Conservation (phyloP, 2,888 invertebrate genomes). For the Ectemnius cavifrons region DNA sequence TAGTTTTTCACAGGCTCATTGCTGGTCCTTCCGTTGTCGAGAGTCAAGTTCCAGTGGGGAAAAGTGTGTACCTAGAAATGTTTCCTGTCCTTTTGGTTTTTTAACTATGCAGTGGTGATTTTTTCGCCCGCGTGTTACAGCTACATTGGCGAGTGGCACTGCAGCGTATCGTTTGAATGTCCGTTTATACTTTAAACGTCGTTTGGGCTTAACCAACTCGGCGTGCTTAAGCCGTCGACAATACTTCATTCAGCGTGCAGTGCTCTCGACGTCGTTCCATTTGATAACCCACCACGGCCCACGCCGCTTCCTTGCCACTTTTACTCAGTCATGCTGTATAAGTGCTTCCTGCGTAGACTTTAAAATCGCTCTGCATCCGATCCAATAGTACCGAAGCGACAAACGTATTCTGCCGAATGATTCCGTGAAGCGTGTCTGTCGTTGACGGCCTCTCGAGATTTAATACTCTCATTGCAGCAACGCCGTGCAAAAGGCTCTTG, state of each 20-base stretch:
- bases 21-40: too few species aligned
- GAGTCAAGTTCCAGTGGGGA: too few species aligned
- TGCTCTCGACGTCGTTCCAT: constrained; percentile 45
- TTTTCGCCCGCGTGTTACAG: too few species aligned
- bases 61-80: too few species aligned
- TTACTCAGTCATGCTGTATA: constrained; percentile 43
- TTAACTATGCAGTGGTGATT: too few species aligned
- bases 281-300: constrained; percentile 34
- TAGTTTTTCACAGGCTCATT: too few species aligned
- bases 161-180: neutral
- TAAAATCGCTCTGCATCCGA: constrained; percentile 21
- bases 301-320: constrained; percentile 33
- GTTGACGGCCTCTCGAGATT: neutral
- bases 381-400: neutral
- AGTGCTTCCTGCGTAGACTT: constrained; percentile 29
- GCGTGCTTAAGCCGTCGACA: constrained; percentile 39
- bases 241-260: constrained; percentile 44
- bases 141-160: too few species aligned
- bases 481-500: too few species aligned
- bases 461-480: too few species aligned
- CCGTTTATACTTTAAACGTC: constrained; percentile 15
- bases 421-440: neutral
- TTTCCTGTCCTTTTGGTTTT: too few species aligned
- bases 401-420: neutral
- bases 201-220: constrained; percentile 13